Base-by-base conservation (phyloP, 2,888 invertebrate species). In the Linyphia triangularis region DNA sequence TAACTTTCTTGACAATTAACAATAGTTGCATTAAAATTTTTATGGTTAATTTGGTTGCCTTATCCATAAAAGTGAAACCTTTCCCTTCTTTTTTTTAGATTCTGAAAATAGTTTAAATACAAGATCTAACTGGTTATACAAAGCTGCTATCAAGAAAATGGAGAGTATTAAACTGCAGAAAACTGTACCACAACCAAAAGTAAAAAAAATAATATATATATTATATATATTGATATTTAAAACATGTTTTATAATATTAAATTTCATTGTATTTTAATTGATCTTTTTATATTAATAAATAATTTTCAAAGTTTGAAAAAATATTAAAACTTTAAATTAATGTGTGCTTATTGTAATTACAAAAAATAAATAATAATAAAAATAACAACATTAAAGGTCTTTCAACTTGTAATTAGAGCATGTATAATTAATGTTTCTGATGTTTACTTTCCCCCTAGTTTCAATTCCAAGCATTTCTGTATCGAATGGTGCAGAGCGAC, bases 401-500 rank as follows among this genome's bases (percentile, higher is more conserved):
- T n/a, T n/a, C n/a, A n/a, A n/a, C n/a, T n/a, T n/a, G n/a, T n/a
- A n/a, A n/a, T n/a, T n/a, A n/a, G n/a, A n/a, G n/a, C n/a, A n/a
- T n/a, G n/a, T n/a, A n/a, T n/a, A n/a, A n/a, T 26, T 7, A 24
- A 7, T 2, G 2, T 43, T 19, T 75, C 19, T 26, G 16, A 19
- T n/a, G n/a, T 33, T 10, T 22, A 22, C 33, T 65, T 63, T 40
- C 13, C 5, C 61, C 70, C 3, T 24, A 88, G 88, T 2, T 88
- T 10, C 83, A 77, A 28, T 84, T 88, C 37, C 83, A 78, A 61
- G 37, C 70, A 19, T 88, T 88, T 43, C 5, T 88, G 22, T 88
- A 88, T 57, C 75, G 88, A 26, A 88, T 88, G 88, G 88, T 84
- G 4, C 83, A 24, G 13, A 88, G 88, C 43, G 88, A 88, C 33